Evolutionary conservation across 2,888 invertebrate genomes (phyloP), one percentile per base, ranked within the genome.

Genomic region (Brenthis ino): DNA sequence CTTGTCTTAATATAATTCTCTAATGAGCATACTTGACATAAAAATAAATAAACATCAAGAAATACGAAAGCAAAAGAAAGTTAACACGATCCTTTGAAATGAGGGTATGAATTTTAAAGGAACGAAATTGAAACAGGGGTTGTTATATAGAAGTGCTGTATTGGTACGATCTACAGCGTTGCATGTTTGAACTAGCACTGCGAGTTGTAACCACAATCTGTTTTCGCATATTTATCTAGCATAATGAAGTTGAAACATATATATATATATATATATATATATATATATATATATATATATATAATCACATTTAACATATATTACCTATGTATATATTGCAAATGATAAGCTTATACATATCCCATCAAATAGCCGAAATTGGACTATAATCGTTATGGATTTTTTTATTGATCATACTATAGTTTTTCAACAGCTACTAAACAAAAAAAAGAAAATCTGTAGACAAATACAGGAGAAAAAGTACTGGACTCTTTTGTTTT

Each of bases 91-190:
- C 66, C 68, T 73, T 73, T 71, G 61, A 54, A 77, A 75, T 73
- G 76, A 77, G 77, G 76, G 76, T 76, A 79, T 77, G 77, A 80
- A 80, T 80, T 79, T 81, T 80, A 79, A 80, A 80, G 75, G 72
- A 73, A 77, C 73, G 71, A 79, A 79, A 80, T 80, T 79, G 79
- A 78, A 80, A 77, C 76, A 73, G 68, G 48, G 64, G 37, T 61
- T 70, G 53, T 68, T 66, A 53, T 37, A 47, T 65, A 55, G 43
- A 51, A 64, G 69, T 69, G 56, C 57, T 57, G 63, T 16, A 37
- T 51, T 16, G 2, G 60, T 51, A 63, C 63, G 37, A 63, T 53
- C 33, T 60, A 48, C 24, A 28, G 53, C 37, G 47, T 55, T 64
- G 47, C 55, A 43, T 54, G 54, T 64, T 64, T 55, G 54, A 11